A percentile compares a stretch with the other conserved stretches of the same genome.
phyloP scores from a whole-genome alignment of 2,888 invertebrate genomes.

The Nomada lathburiana region DNA sequence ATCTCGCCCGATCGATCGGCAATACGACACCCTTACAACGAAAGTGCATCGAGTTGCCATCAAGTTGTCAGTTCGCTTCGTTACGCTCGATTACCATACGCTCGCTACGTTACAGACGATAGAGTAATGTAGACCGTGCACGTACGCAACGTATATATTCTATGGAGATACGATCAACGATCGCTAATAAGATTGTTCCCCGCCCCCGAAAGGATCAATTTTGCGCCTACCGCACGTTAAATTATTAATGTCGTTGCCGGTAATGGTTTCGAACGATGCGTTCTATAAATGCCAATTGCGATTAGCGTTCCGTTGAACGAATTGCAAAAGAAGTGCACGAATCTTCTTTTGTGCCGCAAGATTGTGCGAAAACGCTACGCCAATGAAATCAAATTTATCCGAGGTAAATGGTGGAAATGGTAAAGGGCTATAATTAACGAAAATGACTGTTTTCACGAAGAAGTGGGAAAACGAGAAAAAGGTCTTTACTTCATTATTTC shows the following conservation, averaged over 20 bases:
- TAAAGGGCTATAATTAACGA: too few species aligned
- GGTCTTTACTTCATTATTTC: too few species aligned
- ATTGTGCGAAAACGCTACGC: background rate
- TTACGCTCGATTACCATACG: slow-evolving; percentile 63
- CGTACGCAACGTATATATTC: background rate
- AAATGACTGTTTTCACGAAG: too few species aligned
- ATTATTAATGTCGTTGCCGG: slow-evolving; percentile 10
- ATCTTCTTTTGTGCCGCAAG: background rate
- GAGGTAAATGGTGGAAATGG: background rate
- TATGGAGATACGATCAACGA: background rate
- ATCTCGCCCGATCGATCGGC: slow-evolving; percentile 53
- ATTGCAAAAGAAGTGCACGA: too few species aligned
- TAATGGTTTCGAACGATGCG: background rate
- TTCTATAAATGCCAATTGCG: background rate
- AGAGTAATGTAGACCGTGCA: slow-evolving; percentile 47
- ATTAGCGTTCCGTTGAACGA: background rate
- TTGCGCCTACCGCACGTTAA: background rate
- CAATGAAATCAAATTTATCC: too few species aligned
- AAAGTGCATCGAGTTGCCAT: slow-evolving; percentile 60
- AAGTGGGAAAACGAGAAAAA: too few species aligned
- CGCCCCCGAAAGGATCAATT: slow-evolving; percentile 8
- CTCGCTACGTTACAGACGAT: slow-evolving; percentile 18
- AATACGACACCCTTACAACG: slow-evolving; percentile 53
- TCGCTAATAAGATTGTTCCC: slow-evolving; percentile 26
- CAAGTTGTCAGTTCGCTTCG: slow-evolving; percentile 54